Conservation (phyloP, 2,797 vertebrate species). For the Acrossocheilus wenchowensis region DNA sequence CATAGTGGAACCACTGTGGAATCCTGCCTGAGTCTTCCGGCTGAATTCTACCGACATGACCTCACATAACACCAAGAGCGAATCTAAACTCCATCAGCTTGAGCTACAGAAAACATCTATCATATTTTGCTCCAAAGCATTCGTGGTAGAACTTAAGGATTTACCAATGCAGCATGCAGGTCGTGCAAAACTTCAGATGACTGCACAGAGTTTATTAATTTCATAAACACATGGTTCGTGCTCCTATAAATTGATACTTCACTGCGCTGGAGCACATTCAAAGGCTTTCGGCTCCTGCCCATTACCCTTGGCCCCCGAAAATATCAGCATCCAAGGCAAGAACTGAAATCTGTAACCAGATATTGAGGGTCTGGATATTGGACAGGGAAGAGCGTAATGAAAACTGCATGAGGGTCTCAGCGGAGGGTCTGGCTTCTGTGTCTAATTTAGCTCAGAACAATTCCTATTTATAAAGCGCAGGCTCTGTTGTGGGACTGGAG, state of each 20-base stretch:
- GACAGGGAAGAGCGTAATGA: constrained; percentile 80
- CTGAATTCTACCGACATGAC: not conserved
- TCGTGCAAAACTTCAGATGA: constrained; percentile 52
- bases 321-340: constrained; percentile 67
- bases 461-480: constrained; percentile 80
- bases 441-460: constrained; percentile 78
- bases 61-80: constrained; percentile 15
- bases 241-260: constrained; percentile 72
- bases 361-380: constrained; percentile 78
- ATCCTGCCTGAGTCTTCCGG: not conserved
- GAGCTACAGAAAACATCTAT: constrained; percentile 32
- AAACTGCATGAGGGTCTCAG: constrained; percentile 77
- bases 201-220: constrained; percentile 71
- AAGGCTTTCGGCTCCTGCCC: constrained; percentile 64
- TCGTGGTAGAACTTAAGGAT: constrained; percentile 29
- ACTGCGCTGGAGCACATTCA: constrained; percentile 69
- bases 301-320: constrained; percentile 69
- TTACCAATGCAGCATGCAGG: constrained; percentile 60
- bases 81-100: constrained; percentile 8
- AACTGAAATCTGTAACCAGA: constrained; percentile 78
- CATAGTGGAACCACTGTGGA: not conserved
- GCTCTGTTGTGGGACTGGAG: constrained; percentile 72
- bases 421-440: constrained; percentile 73
- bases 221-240: constrained; percentile 71
- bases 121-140: not conserved